phyloP scores from a whole-genome alignment of 2,113 vertebrate species.

The Bubo scandiacus region DNA sequence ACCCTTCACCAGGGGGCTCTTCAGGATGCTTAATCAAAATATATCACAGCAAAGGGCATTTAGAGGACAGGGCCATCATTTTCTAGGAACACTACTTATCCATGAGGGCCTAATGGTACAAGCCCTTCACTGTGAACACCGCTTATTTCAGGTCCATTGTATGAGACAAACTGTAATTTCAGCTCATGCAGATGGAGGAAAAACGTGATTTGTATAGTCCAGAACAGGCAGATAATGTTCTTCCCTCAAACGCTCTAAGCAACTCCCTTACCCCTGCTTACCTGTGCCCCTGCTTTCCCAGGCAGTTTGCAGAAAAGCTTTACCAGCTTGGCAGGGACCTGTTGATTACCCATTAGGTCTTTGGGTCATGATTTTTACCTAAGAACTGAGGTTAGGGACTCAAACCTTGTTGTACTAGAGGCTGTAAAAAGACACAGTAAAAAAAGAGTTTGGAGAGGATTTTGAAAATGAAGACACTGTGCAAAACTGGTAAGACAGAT shows the following conservation, averaged over 20 bases:
- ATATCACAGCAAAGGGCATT: neutral
- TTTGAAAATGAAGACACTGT: neutral
- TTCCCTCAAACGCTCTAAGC: neutral
- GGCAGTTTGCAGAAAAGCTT: neutral
- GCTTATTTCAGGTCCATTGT: neutral
- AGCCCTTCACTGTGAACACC: neutral
- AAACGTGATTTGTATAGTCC: neutral
- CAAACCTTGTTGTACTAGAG: neutral
- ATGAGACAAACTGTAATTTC: neutral
- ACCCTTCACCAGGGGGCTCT: neutral
- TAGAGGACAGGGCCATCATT: neutral
- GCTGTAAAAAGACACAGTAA: neutral
- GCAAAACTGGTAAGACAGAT: neutral
- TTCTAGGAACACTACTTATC: neutral
- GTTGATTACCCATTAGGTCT: neutral
- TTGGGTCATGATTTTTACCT: neutral
- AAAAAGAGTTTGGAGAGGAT: neutral
- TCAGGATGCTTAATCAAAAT: slow-evolving; percentile 25
- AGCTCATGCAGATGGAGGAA: neutral
- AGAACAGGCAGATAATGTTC: neutral
- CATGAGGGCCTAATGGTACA: neutral
- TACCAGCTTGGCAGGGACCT: neutral
- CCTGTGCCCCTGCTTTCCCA: neutral
- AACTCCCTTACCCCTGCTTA: neutral
- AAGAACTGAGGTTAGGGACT: neutral